Evolutionary conservation across 1,140 invertebrate species (phyloP).

Genomic region (Penaeus japonicus): DNA sequence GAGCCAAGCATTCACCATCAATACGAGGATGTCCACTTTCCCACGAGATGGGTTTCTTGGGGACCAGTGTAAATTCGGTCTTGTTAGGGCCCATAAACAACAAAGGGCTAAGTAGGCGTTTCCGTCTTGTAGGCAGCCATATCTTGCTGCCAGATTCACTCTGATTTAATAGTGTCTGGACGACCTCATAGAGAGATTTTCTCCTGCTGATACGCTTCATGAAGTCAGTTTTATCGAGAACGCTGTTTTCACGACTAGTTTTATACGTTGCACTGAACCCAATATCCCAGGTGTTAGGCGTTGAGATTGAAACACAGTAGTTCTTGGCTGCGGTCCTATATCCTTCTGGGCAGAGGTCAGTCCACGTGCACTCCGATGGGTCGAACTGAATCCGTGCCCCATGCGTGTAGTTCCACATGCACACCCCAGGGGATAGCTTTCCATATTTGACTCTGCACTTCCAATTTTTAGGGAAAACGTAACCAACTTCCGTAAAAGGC

Average conservation of each 20-base stretch:
- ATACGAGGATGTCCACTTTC: conserved; percentile 18
- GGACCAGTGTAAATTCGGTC: background rate
- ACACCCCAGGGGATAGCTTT: conserved; percentile 12
- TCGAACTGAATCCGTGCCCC: conserved; percentile 35
- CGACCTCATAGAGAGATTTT: background rate
- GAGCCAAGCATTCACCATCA: conserved; percentile 25
- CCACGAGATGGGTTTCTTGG: conserved; percentile 7
- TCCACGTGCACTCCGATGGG: conserved; percentile 21
- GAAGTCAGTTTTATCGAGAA: background rate
- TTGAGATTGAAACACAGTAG: conserved; percentile 7
- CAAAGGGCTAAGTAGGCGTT: background rate
- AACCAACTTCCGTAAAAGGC: background rate
- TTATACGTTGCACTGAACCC: background rate
- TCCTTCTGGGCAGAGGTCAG: conserved; percentile 46
- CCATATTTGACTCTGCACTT: conserved; percentile 11
- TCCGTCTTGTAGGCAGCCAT: conserved; percentile 18
- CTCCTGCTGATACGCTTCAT: background rate
- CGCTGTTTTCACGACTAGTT: conserved; percentile 19
- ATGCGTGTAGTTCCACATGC: conserved; percentile 43
- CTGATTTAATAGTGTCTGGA: background rate
- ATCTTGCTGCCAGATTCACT: background rate
- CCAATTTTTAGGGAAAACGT: conserved; percentile 4
- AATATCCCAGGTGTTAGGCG: background rate
- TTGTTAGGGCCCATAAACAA: background rate
- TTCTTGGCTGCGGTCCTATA: background rate